Percentiles rank a stretch among this genome's conserved stretches.
These are phyloP conservation scores for Chloropsis hardwickii DNA, from an alignment of 2,113 vertebrate genomes.

Conservation along the genomic window DNA sequence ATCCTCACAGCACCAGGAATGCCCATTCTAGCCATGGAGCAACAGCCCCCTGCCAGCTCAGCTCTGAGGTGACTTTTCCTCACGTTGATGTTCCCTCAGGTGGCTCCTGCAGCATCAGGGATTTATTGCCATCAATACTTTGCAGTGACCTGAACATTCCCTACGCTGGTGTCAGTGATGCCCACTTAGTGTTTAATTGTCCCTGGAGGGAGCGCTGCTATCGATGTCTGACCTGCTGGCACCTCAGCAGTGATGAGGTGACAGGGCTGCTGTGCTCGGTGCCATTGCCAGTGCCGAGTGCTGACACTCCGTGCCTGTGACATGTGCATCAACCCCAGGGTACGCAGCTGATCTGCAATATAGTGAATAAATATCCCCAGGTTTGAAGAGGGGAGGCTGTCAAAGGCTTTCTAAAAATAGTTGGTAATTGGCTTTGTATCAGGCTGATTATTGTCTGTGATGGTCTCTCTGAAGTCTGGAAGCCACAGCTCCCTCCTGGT, in stretches of 20 bases:
- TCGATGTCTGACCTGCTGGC: neutral
- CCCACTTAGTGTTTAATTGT: neutral
- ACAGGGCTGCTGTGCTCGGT: neutral
- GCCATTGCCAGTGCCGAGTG: neutral
- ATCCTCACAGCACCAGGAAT: accelerated
- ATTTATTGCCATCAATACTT: neutral
- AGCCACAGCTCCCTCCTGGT: neutral
- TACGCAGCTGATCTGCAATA: neutral
- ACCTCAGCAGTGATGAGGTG: neutral
- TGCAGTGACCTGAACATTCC: neutral
- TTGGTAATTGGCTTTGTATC: neutral
- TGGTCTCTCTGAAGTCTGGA: neutral
- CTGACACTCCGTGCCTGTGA: neutral
- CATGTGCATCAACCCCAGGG: neutral
- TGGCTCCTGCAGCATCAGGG: neutral
- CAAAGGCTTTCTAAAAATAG: constrained; percentile 50
- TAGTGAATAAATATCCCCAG: constrained; percentile 28
- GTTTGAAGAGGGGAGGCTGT: neutral
- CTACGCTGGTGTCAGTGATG: neutral
- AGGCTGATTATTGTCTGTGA: neutral
- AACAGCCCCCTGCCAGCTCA: accelerated
- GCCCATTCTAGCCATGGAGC: accelerated
- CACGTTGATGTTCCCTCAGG: neutral
- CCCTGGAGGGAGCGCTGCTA: neutral
- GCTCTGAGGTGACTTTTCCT: neutral